Percentiles rank a stretch among this genome's conserved stretches.
Evolutionary conservation across 2,113 vertebrate species (phyloP).

Genomic region (Mastomys coucha): DNA sequence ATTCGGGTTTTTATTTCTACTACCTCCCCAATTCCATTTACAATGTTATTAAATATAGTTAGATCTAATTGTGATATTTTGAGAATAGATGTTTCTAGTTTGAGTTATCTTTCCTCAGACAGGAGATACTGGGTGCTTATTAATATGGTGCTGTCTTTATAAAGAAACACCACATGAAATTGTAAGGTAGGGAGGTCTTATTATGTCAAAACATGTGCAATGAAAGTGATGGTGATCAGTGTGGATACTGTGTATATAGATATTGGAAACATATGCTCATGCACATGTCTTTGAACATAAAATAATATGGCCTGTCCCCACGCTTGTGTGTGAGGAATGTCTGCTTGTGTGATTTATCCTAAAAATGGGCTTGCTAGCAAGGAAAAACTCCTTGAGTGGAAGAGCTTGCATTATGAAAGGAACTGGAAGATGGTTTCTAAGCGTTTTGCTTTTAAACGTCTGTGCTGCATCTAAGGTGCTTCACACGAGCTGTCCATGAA

Average conservation of each 20-base stretch:
- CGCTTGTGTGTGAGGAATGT: constrained; percentile 27
- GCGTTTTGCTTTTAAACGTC: not conserved
- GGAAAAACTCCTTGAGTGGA: constrained; percentile 22
- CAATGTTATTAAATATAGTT: constrained; percentile 25
- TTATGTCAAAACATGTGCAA: constrained; percentile 42
- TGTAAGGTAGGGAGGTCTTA: constrained; percentile 40
- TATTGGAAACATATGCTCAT: constrained; percentile 73
- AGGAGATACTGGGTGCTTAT: not conserved
- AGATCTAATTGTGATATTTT: constrained; percentile 8
- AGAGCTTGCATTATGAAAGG: not conserved
- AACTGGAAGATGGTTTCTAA: not conserved
- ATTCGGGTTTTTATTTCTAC: not conserved
- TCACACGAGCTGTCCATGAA: not conserved
- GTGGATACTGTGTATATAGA: constrained; percentile 56
- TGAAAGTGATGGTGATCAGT: constrained; percentile 56
- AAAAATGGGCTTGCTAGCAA: constrained; percentile 3
- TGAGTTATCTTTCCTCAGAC: constrained; percentile 17
- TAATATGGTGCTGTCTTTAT: constrained; percentile 52
- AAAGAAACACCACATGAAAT: constrained; percentile 56
- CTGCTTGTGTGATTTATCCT: constrained; percentile 49
- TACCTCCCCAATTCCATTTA: not conserved
- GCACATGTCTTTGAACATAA: constrained; percentile 17
- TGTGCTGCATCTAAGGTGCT: not conserved
- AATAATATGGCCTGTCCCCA: constrained; percentile 56
- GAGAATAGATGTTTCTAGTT: not conserved